Base-by-base conservation (phyloP, 2,888 invertebrate species). In the Eupithecia dodoneata region DNA sequence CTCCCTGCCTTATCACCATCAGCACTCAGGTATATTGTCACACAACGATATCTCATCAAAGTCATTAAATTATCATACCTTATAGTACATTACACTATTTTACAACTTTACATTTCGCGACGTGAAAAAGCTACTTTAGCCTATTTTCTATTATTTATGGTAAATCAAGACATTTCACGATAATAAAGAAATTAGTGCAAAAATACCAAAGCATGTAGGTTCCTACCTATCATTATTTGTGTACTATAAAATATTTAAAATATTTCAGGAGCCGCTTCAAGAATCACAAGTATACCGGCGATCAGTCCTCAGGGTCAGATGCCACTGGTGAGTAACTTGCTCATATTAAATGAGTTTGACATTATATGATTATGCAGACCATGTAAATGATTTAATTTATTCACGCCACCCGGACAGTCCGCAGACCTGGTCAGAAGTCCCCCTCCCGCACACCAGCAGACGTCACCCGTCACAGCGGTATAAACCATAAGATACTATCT, bases 371-470 rank as follows among this genome's bases (percentile, higher is more conserved):
- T 41, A 41, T 65, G 41, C 65, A 65, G 41, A 65, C 65, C 13
- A 65, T 13, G 30, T 41, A 65, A 13, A 65, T 41, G 6, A 41
- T 65, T 13, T 41, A 41, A 67, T 88, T 92, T 92, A 89, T 93
- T 89, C 88, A 92, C 90, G 94, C 94, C 88, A 87, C 87, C 90
- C 84, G 91, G n/a, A 69, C 96, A 97, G 97, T 96, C 95, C 80
- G 95, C 95, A 82, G 96, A 96, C 86, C 93, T 96, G 90, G 93
- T 91, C 86, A 96, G 97, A 95, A 97, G 97, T 92, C 98, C 97
- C 87, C 98, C 98, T 88, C 98, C 98, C 89, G 98, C 98, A 85
- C 98, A 98, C 93, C 98, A 97, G 96, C 97, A 97, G 92, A 96
- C 96, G 89, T 96, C 97, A 88, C 97, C 97, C 85, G 96, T 97